A percentile compares a stretch with the other conserved stretches of the same genome.
phyloP scores from a whole-genome alignment of 2,797 vertebrate genomes.

The Arnoldichthys spilopterus region DNA sequence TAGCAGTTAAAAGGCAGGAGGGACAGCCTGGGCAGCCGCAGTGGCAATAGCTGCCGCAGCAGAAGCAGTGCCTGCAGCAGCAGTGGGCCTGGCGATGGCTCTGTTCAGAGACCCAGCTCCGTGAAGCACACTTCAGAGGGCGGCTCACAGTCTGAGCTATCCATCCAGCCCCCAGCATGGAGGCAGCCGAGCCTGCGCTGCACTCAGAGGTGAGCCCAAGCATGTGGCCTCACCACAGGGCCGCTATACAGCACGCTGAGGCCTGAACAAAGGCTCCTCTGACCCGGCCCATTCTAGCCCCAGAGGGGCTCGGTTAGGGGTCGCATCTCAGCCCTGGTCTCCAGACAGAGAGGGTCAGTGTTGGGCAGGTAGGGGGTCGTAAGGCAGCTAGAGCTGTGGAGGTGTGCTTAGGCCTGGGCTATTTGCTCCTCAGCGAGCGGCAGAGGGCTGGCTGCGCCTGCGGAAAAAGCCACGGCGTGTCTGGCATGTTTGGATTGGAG shows the following conservation, averaged over 20 bases:
- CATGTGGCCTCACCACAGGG: constrained; percentile 8
- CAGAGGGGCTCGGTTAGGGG: constrained; percentile 19
- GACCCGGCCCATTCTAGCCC: background rate
- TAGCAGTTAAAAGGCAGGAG: background rate
- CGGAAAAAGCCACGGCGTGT: constrained; percentile 62
- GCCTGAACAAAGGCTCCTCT: constrained; percentile 1
- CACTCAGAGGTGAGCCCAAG: constrained; percentile 50
- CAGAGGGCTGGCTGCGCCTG: constrained; percentile 66
- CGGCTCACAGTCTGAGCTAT: constrained; percentile 64
- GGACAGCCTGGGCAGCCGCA: background rate
- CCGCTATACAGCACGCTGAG: constrained; percentile 12
- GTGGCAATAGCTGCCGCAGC: background rate
- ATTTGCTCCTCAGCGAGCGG: constrained; percentile 69
- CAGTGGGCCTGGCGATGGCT: background rate
- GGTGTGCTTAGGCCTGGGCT: constrained; percentile 51
- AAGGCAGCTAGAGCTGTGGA: constrained; percentile 53
- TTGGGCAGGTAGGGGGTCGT: constrained; percentile 60
- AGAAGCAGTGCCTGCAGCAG: background rate
- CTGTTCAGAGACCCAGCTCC: constrained; percentile 57
- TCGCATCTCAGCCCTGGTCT: constrained; percentile 32
- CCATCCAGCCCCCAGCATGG: constrained; percentile 65
- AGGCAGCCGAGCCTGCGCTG: constrained; percentile 65
- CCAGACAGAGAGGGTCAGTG: constrained; percentile 53
- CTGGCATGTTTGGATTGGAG: constrained; percentile 72
- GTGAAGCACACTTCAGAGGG: constrained; percentile 66